Evolutionary conservation across 2,113 vertebrate species (phyloP).

Genomic region (Cheilinus undulatus): DNA sequence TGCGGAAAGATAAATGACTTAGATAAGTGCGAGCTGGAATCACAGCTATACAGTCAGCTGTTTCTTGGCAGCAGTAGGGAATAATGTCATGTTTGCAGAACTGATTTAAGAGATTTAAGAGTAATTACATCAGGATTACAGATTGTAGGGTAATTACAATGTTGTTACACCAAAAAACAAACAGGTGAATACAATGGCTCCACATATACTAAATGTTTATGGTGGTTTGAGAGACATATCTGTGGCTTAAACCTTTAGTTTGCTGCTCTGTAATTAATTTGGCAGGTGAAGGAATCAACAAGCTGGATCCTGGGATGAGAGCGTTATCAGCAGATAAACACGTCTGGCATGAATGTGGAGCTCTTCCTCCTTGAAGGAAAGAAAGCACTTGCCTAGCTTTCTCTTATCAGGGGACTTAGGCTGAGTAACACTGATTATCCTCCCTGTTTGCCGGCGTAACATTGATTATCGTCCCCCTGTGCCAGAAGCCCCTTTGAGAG

Average conservation of each 20-base stretch:
- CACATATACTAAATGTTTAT: neutral
- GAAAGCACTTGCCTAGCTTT: slow-evolving; percentile 55
- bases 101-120: slow-evolving; percentile 20
- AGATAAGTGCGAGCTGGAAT: slow-evolving; percentile 33
- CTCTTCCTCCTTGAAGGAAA: slow-evolving; percentile 26
- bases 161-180: slow-evolving; percentile 25
- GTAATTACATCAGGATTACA: slow-evolving; percentile 43
- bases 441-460: slow-evolving; percentile 73
- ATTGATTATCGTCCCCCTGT: slow-evolving; percentile 74
- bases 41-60: slow-evolving; percentile 35
- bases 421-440: slow-evolving; percentile 76
- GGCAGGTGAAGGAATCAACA: slow-evolving; percentile 30
- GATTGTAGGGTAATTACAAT: slow-evolving; percentile 22
- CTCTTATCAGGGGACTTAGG: slow-evolving; percentile 64
- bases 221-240: neutral
- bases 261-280: slow-evolving; percentile 20
- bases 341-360: slow-evolving; percentile 7
- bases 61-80: slow-evolving; percentile 22
- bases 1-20: slow-evolving; percentile 49
- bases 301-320: neutral
- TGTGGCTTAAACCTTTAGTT: slow-evolving; percentile 6
- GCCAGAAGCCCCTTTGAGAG: slow-evolving; percentile 76
- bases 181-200: neutral
- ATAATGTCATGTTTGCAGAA: slow-evolving; percentile 13
- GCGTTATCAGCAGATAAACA: slow-evolving; percentile 2